Conservation (phyloP, 2,888 invertebrate species). For the Lordiphosa fenestrarum region DNA sequence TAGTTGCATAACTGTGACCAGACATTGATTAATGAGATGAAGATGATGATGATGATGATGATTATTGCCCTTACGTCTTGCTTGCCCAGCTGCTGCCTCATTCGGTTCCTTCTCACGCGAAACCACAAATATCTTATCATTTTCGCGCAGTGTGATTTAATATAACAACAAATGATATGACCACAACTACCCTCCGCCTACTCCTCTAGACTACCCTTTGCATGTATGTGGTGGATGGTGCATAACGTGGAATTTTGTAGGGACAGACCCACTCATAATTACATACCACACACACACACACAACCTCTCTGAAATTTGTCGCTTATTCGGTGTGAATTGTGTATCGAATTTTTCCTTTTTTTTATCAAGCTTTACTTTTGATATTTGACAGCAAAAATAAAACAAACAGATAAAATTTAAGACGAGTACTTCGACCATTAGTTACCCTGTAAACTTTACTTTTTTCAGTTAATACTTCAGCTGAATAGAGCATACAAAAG, state of each 20-base stretch:
- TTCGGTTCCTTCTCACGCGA: constrained; percentile 19
- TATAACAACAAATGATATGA: constrained; percentile 16
- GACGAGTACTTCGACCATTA: not conserved
- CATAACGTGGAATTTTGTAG: not conserved
- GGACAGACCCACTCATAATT: not conserved
- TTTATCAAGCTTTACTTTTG: constrained; percentile 38
- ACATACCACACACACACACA: not conserved
- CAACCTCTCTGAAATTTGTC: too few relatives aligned
- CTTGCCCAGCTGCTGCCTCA: constrained; percentile 13
- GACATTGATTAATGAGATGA: constrained; percentile 2
- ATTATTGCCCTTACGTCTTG: constrained; percentile 26
- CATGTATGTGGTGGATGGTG: not conserved
- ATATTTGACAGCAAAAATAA: constrained; percentile 31
- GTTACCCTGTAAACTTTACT: too few relatives aligned
- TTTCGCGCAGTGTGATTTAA: constrained; percentile 19
- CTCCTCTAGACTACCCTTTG: not conserved
- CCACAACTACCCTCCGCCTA: not conserved
- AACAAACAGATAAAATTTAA: not conserved
- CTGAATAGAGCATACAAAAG: too few relatives aligned
- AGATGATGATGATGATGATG: not conserved
- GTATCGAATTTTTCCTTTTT: constrained; percentile 15
- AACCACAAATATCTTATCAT: constrained; percentile 49
- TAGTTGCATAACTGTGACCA: constrained; percentile 2
- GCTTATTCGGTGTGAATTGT: constrained; percentile 1
- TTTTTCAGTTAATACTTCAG: too few relatives aligned